Conservation (phyloP, 2,113 vertebrate genomes). For the Salvelinus fontinalis region DNA sequence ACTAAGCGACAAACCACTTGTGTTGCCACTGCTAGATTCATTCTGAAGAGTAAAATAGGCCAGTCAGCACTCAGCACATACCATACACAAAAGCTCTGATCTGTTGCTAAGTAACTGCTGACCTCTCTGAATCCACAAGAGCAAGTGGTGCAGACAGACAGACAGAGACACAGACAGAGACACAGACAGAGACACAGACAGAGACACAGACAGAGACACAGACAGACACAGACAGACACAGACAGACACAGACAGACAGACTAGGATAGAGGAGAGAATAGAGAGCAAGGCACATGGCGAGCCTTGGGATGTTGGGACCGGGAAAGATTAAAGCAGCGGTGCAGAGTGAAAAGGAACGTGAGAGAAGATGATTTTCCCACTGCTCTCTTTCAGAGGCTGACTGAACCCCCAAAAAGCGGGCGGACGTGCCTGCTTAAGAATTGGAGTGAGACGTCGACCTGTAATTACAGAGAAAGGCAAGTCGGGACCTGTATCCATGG, state of each 20-base stretch:
- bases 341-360: slow-evolving; percentile 43
- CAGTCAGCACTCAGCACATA: background rate
- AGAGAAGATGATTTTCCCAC: slow-evolving; percentile 16
- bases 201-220: no score
- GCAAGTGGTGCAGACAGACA: background rate
- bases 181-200: no score
- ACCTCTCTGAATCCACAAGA: slow-evolving; percentile 35
- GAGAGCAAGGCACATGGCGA: background rate
- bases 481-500: slow-evolving; percentile 64
- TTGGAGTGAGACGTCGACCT: slow-evolving; percentile 59
- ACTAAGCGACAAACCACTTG: no score
- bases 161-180: no score
- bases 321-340: slow-evolving; percentile 30
- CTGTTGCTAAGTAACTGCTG: slow-evolving; percentile 60
- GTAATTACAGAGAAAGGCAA: slow-evolving; percentile 66
- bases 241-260: background rate
- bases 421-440: slow-evolving; percentile 39
- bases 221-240: no score
- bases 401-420: slow-evolving; percentile 20
- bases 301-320: background rate
- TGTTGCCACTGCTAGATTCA: no score
- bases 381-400: slow-evolving; percentile 15
- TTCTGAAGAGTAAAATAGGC: background rate
- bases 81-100: slow-evolving; percentile 7
- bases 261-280: background rate